Conservation (phyloP, 2,888 invertebrate species). For the Plusia festucae region DNA sequence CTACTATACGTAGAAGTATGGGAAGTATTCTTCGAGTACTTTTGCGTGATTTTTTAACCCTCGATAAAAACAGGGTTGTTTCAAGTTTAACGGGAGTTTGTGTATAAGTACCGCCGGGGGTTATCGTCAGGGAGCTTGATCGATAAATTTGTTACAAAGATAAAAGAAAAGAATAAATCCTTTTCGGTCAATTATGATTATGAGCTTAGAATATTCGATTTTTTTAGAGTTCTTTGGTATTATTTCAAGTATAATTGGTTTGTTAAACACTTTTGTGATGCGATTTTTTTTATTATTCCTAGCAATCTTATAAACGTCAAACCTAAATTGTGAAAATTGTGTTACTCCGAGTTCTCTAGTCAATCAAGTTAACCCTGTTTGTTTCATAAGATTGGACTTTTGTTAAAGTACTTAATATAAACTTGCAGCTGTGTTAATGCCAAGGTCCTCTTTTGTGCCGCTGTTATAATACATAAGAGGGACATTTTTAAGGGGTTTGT, state of each 20-base stretch:
- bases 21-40: too few relatives aligned
- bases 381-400: not conserved
- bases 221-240: too few relatives aligned
- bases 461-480: slow-evolving; percentile 21
- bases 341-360: not conserved
- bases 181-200: too few relatives aligned
- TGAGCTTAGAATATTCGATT: too few relatives aligned
- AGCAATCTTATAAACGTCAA: not conserved
- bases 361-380: not conserved
- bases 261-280: too few relatives aligned
- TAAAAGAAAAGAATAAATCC: too few relatives aligned
- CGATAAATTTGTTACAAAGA: too few relatives aligned
- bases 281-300: not conserved
- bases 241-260: too few relatives aligned
- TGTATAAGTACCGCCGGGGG: not conserved
- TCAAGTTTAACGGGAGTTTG: not conserved
- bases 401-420: slow-evolving; percentile 11
- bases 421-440: slow-evolving; percentile 39
- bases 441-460: slow-evolving; percentile 46
- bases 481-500: slow-evolving; percentile 26
- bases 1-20: too few relatives aligned
- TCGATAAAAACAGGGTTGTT: slow-evolving; percentile 1
- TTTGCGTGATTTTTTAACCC: not conserved
- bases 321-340: not conserved
- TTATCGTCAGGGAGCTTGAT: not conserved